Conservation (phyloP, 2,797 vertebrate genomes). For the Psittacula derbiana region DNA sequence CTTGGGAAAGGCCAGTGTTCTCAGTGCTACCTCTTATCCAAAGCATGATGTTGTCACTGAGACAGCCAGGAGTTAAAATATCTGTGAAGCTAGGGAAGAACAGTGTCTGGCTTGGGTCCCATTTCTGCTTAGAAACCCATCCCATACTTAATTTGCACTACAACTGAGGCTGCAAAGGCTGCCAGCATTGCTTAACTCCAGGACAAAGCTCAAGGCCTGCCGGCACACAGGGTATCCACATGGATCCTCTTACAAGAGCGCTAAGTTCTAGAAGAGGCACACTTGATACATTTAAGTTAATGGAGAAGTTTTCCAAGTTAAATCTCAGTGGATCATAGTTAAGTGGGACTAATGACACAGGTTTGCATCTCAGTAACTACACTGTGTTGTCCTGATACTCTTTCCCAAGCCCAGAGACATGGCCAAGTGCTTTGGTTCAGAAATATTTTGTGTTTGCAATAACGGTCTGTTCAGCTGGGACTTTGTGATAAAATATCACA, state of each 20-base stretch:
- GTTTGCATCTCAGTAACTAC: neutral
- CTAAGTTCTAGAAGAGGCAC: neutral
- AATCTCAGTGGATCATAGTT: neutral
- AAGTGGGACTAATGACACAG: neutral
- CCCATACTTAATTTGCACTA: neutral
- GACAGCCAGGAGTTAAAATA: neutral
- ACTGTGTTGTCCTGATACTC: neutral
- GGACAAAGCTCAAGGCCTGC: neutral
- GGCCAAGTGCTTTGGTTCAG: neutral
- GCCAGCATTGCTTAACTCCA: neutral
- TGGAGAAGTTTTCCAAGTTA: neutral
- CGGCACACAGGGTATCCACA: neutral
- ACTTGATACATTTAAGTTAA: neutral
- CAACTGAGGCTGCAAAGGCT: neutral
- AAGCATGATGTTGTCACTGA: neutral
- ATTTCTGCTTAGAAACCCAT: neutral
- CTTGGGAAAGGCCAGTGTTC: neutral
- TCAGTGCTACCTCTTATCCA: neutral
- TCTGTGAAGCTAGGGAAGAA: neutral
- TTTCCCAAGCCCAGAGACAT: neutral
- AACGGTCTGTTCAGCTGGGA: neutral
- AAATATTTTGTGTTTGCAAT: neutral
- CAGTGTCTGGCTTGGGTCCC: neutral
- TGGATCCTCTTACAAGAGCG: neutral
- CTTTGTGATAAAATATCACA: neutral